Conservation (phyloP, 2,888 invertebrate genomes). For the Diachrysia chrysitis region DNA sequence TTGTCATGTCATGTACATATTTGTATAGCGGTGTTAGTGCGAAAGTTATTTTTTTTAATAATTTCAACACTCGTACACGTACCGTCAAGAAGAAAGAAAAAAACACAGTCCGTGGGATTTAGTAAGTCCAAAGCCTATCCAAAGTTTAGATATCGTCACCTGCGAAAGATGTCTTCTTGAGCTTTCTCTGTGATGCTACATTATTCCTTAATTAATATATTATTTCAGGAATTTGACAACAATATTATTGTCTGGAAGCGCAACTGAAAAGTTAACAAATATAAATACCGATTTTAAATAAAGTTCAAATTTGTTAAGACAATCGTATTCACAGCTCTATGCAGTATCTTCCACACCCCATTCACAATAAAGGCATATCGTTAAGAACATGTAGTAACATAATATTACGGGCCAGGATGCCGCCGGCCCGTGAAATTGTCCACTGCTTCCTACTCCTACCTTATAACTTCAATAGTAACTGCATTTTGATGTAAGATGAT, state of each 20-base stretch:
- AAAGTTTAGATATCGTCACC: no score
- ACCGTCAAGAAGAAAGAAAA: no score
- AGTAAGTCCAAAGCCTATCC: no score
- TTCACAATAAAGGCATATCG: conserved; percentile 46
- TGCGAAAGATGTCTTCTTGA: no score
- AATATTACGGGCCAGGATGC: conserved; percentile 50
- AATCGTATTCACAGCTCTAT: conserved; percentile 22
- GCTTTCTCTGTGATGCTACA: no score
- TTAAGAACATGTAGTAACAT: conserved; percentile 53
- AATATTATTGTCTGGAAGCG: no score
- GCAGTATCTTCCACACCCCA: neutral
- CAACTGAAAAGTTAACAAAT: no score
- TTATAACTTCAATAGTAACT: conserved; percentile 16
- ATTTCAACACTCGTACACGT: no score
- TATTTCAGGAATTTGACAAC: no score
- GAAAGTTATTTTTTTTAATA: conserved; percentile 31
- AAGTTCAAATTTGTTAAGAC: neutral
- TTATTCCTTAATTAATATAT: no score
- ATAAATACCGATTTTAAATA: no score
- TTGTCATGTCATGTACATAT: conserved; percentile 24
- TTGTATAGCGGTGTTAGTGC: conserved; percentile 51
- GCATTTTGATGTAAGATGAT: conserved; percentile 18
- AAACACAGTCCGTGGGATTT: no score
- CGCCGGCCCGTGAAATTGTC: conserved; percentile 56
- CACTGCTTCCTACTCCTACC: conserved; percentile 43